Conservation (phyloP, 2,797 vertebrate genomes). For the Bradypus variegatus region DNA sequence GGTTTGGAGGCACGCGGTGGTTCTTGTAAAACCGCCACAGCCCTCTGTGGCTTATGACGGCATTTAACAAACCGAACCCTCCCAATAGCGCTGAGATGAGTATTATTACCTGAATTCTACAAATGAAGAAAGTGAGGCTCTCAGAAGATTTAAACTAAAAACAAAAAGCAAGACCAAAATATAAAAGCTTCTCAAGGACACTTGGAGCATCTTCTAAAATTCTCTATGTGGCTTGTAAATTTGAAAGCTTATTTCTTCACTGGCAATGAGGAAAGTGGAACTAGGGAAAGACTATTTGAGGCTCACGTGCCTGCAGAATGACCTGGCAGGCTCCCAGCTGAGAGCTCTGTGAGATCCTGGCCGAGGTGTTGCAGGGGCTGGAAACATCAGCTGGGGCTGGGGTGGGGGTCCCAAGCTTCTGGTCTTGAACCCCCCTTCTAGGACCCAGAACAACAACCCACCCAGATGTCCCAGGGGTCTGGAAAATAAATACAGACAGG, state of each 20-base stretch:
- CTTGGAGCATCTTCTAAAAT: not conserved
- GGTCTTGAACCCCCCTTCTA: not conserved
- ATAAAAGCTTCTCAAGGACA: not conserved
- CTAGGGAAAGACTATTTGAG: too few species aligned
- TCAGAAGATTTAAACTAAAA: constrained; percentile 1
- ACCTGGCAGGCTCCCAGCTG: not conserved
- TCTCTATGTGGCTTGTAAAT: not conserved
- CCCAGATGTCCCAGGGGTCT: not conserved
- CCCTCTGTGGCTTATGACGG: not conserved
- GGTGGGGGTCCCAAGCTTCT: fast-evolving
- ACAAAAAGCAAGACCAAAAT: not conserved
- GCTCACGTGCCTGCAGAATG: fast-evolving
- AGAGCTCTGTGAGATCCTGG: not conserved
- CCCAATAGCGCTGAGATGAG: not conserved
- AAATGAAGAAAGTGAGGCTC: not conserved
- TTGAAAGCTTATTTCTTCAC: not conserved
- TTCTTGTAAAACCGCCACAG: not conserved
- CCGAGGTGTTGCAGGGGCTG: too few species aligned
- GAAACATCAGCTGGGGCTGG: fast-evolving
- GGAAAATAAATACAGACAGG: not conserved
- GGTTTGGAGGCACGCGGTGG: not conserved
- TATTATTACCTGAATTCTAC: not conserved
- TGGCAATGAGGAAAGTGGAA: fast-evolving
- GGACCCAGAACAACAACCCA: not conserved
- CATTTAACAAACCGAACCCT: not conserved